phyloP scores from a whole-genome alignment of 2,888 invertebrate species.

The Cheilosia scutellata region DNA sequence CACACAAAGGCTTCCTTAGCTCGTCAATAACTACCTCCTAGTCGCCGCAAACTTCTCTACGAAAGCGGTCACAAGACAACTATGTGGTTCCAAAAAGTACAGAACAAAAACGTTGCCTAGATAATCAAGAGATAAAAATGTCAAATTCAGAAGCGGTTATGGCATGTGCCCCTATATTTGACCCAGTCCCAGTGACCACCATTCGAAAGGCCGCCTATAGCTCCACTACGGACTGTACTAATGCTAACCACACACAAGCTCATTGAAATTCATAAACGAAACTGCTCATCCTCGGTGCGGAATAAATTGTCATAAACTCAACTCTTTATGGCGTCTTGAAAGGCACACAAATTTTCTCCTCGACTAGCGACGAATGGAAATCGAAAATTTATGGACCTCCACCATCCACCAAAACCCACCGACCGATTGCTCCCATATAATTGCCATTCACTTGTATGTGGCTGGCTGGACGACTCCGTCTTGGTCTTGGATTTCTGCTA shows the following conservation, averaged over 20 bases:
- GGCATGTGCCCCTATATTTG: slow-evolving; percentile 50
- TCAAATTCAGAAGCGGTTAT: slow-evolving; percentile 65
- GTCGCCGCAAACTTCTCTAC: background rate
- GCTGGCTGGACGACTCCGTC: slow-evolving; percentile 34
- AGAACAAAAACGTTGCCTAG: slow-evolving; percentile 46
- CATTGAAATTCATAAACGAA: slow-evolving; percentile 75
- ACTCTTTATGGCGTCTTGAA: slow-evolving; percentile 74
- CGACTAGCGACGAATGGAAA: slow-evolving; percentile 74
- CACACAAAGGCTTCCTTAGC: slow-evolving; percentile 25
- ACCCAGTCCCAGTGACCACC: slow-evolving; percentile 49
- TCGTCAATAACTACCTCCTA: slow-evolving; percentile 35
- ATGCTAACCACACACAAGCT: slow-evolving; percentile 40
- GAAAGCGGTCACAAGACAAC: slow-evolving; percentile 54
- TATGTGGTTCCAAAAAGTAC: background rate
- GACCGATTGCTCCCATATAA: slow-evolving; percentile 54
- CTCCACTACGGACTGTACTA: background rate
- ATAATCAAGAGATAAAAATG: slow-evolving; percentile 72
- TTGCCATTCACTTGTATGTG: slow-evolving; percentile 49
- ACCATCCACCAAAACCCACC: slow-evolving; percentile 17
- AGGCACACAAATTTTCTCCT: slow-evolving; percentile 74
- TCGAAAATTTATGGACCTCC: slow-evolving; percentile 73
- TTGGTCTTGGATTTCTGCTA: slow-evolving; percentile 12
- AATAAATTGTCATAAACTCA: slow-evolving; percentile 74
- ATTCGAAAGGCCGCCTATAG: background rate
- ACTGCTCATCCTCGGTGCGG: slow-evolving; percentile 67